phyloP scores from a whole-genome alignment of 1,140 invertebrate species.

The Callitettix versicolor region DNA sequence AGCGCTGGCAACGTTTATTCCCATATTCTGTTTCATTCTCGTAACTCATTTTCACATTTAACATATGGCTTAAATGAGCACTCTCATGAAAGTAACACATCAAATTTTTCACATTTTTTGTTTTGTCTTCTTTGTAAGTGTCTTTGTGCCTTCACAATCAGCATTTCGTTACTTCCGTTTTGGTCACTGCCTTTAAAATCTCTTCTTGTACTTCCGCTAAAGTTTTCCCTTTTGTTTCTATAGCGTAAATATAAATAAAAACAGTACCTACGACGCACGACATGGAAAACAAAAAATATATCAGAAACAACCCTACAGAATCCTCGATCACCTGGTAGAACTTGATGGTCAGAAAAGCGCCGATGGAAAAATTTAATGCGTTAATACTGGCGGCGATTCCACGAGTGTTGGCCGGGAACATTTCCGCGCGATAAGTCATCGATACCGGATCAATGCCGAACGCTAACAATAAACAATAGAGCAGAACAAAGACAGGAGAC shows the following conservation, averaged over 20 bases:
- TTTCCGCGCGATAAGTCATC: slow-evolving; percentile 12
- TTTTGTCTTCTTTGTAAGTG: no score
- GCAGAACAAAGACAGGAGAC: neutral
- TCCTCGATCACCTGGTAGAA: slow-evolving; percentile 18
- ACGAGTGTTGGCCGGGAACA: slow-evolving; percentile 10
- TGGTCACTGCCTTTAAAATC: no score
- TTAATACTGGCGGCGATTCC: slow-evolving; percentile 3
- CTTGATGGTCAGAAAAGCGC: slow-evolving; percentile 18
- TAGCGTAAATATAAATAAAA: slow-evolving; percentile 3
- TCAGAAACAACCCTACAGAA: slow-evolving; percentile 14
- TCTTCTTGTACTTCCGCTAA: slow-evolving; percentile 18
- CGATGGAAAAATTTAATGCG: neutral
- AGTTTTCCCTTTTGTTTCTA: slow-evolving; percentile 19
- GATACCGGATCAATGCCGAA: slow-evolving; percentile 21
- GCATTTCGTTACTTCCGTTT: no score
- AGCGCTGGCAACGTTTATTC: no score
- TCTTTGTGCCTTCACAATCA: no score
- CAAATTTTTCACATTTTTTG: no score
- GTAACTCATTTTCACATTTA: no score
- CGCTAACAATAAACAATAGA: slow-evolving; percentile 10
- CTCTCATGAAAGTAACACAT: no score
- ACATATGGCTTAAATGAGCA: no score
- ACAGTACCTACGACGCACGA: slow-evolving; percentile 16
- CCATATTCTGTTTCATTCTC: no score
- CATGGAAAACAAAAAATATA: slow-evolving; percentile 12